Conservation (phyloP, 1,140 invertebrate genomes). For the Nymphalis io region DNA sequence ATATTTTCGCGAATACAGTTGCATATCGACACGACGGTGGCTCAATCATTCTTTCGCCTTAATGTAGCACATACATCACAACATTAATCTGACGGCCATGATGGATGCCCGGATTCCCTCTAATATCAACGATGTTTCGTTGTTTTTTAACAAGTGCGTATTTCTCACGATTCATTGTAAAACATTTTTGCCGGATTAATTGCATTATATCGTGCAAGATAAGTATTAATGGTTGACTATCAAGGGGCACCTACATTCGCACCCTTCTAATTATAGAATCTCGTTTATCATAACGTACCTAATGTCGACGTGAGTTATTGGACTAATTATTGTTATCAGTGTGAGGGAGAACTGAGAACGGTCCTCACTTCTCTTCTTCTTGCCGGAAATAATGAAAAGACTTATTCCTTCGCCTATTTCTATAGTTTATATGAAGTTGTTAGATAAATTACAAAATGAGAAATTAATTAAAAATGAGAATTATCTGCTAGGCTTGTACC, state of each 20-base stretch:
- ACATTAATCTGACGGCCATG: slow-evolving; percentile 63
- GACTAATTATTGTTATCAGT: slow-evolving; percentile 54
- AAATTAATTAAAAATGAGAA: slow-evolving; percentile 3
- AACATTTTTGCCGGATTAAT: slow-evolving; percentile 70
- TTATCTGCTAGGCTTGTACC: not conserved
- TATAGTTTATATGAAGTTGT: not conserved
- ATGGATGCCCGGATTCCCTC: slow-evolving; percentile 54
- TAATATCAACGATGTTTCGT: slow-evolving; percentile 43
- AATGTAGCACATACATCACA: slow-evolving; percentile 55
- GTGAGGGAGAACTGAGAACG: not conserved
- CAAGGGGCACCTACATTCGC: slow-evolving; percentile 51
- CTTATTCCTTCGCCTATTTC: too few relatives aligned
- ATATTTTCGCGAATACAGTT: slow-evolving; percentile 28
- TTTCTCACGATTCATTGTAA: slow-evolving; percentile 69
- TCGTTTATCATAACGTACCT: slow-evolving; percentile 65
- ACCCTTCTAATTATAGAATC: slow-evolving; percentile 68
- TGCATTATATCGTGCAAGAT: slow-evolving; percentile 73
- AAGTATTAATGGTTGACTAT: slow-evolving; percentile 66
- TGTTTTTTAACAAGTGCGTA: slow-evolving; percentile 72
- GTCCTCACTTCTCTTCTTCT: too few relatives aligned
- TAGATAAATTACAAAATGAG: not conserved
- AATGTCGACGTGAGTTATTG: slow-evolving; percentile 63
- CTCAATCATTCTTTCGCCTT: slow-evolving; percentile 36
- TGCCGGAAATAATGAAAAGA: too few relatives aligned
- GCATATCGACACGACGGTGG: slow-evolving; percentile 21